Evolutionary conservation across 2,113 vertebrate species (phyloP).

Genomic region (Antennarius striatus): DNA sequence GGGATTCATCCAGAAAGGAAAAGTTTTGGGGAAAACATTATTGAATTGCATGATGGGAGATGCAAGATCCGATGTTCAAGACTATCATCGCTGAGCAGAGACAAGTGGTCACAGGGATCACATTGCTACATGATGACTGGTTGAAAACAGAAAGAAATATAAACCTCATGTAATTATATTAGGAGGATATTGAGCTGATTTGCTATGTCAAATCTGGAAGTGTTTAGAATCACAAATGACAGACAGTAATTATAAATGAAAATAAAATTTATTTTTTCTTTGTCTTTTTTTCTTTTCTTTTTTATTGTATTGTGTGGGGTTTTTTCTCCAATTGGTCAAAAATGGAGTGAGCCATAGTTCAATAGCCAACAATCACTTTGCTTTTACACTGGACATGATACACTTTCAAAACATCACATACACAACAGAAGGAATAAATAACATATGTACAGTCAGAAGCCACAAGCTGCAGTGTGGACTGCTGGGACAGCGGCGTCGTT

Average conservation of each 20-base stretch:
- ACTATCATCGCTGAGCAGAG: too few species aligned
- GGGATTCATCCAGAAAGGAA: too few species aligned
- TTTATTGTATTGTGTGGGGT: slow-evolving; percentile 39
- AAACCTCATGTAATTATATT: background rate
- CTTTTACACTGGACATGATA: slow-evolving; percentile 41
- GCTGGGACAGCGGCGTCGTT: background rate
- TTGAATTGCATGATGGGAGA: too few species aligned
- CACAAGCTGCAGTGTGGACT: background rate
- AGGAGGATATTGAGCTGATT: background rate
- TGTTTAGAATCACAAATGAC: slow-evolving; percentile 6
- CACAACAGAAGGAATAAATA: slow-evolving; percentile 88
- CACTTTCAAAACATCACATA: slow-evolving; percentile 12
- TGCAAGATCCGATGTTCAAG: too few species aligned
- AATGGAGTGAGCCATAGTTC: slow-evolving; percentile 13
- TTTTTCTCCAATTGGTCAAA: slow-evolving; percentile 23
- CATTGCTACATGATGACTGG: too few species aligned
- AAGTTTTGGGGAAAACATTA: too few species aligned
- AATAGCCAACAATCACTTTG: slow-evolving; percentile 24
- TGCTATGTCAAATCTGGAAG: background rate
- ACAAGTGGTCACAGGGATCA: too few species aligned
- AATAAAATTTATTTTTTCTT: slow-evolving; percentile 7
- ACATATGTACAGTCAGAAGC: slow-evolving; percentile 82
- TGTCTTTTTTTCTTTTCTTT: slow-evolving; percentile 65
- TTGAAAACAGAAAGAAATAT: too few species aligned
- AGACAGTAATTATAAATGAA: slow-evolving; percentile 4